phyloP scores from a whole-genome alignment of 2,888 invertebrate genomes.

The Watsonalla cultraria region DNA sequence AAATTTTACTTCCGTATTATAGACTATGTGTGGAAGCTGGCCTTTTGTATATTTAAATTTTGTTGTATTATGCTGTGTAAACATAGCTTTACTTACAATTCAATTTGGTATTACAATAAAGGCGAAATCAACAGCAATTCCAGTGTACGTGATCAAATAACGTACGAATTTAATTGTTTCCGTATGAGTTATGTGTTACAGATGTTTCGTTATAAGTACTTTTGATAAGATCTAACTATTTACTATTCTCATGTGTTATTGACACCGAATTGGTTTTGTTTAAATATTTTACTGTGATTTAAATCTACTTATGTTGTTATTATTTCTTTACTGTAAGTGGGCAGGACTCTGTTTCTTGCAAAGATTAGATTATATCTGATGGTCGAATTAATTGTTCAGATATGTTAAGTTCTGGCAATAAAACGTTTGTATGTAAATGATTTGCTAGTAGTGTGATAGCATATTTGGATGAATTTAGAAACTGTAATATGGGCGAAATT shows the following conservation, averaged over 20 bases:
- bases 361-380: background rate
- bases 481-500: background rate
- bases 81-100: too few species aligned
- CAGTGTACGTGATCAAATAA: too few species aligned
- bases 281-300: conserved; percentile 49
- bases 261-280: conserved; percentile 25
- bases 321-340: conserved; percentile 3
- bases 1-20: too few species aligned
- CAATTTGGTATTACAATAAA: too few species aligned
- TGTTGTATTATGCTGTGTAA: too few species aligned
- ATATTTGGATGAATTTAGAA: background rate
- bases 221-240: conserved; percentile 10
- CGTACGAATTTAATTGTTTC: background rate
- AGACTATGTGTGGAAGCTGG: too few species aligned
- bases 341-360: background rate
- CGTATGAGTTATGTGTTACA: conserved; percentile 11
- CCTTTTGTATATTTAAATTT: too few species aligned
- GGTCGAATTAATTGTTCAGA: background rate
- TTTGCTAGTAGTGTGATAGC: background rate
- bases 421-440: background rate
- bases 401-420: background rate
- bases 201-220: conserved; percentile 8
- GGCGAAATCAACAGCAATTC: too few species aligned
- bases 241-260: conserved; percentile 20
- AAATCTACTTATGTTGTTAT: conserved; percentile 47